A percentile compares a stretch with the other conserved stretches of the same genome.
Conservation (phyloP, 2,888 invertebrate species). For the Drosophila histrio region DNA sequence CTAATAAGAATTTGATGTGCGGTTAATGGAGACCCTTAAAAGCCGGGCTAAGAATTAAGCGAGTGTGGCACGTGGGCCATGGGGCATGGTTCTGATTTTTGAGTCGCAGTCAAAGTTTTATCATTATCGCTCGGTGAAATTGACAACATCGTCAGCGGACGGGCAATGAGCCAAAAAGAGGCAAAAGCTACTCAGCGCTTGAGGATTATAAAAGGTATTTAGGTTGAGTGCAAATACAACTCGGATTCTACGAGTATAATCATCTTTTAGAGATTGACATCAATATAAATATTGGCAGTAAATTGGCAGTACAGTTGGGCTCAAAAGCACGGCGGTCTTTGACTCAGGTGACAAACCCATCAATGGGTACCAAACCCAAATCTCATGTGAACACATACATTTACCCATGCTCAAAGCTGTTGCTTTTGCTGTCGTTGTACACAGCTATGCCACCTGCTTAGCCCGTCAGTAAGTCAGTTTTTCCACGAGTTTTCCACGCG, state of each 20-base stretch:
- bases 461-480: constrained; percentile 20
- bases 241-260: constrained; percentile 2
- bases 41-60: constrained; percentile 28
- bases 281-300: neutral
- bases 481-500: constrained; percentile 10
- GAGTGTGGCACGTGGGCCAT: neutral
- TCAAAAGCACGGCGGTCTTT: neutral
- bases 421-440: neutral
- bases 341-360: neutral
- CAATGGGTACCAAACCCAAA: neutral
- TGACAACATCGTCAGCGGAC: constrained; percentile 29
- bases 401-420: neutral
- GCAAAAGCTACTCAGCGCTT: constrained; percentile 3
- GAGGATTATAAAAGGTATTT: constrained; percentile 29
- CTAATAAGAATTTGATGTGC: constrained; percentile 79
- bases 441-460: constrained; percentile 28
- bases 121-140: constrained; percentile 64
- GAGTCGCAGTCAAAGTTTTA: constrained; percentile 65
- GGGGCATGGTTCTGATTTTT: constrained; percentile 43
- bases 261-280: constrained; percentile 24
- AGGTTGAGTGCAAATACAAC: constrained; percentile 17
- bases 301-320: constrained; percentile 1
- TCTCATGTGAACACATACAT: constrained; percentile 4
- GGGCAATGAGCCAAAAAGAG: constrained; percentile 44
- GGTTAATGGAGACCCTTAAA: constrained; percentile 55